Evolutionary conservation across 2,888 invertebrate genomes (phyloP), one percentile per base, ranked within the genome.

Genomic region (Dolichopus griseipennis): DNA sequence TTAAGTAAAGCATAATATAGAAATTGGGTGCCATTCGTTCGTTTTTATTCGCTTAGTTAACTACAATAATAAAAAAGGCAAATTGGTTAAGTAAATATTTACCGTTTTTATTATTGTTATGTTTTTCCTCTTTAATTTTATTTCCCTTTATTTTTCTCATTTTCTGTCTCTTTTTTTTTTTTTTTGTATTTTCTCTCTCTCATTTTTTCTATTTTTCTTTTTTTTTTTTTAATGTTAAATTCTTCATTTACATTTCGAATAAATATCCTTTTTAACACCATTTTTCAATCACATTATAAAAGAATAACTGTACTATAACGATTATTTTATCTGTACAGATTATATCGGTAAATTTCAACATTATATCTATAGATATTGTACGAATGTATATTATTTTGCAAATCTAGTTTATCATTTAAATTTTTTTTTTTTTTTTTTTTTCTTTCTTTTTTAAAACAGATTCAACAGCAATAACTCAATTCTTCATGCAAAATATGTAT

Each of bases 261-360:
- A 52, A 52, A 52, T 52, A 52, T 52, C 52, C 52, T 52, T 52
- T 27, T 52, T 52, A 52, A 52, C 52, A 52, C 52, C 52, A 52
- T 52, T 52, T 52, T 52, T 52, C 52, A 52, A 52, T 52, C 52
- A 52, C 52, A 52, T 52, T 52, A 52, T 18, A 18, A 18, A n/a
- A 27, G 27, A 27, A 27, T 27, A 27, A 27, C 27, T 27, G 5
- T n/a, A n/a, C n/a, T n/a, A n/a, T n/a, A n/a, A n/a, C n/a, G n/a
- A n/a, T n/a, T n/a, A n/a, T n/a, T n/a, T n/a, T n/a, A n/a, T n/a
- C n/a, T n/a, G n/a, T n/a, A n/a, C 5, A 27, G 27, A 27, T 27
- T 27, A 27, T 27, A 27, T 4, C 27, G 2, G 27, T 27, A 27
- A 2, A 27, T 27, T 27, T 27, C 5, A 27, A n/a, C n/a, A n/a